Evolutionary conservation across 2,797 vertebrate species (phyloP), one percentile per base, ranked within the genome.

Genomic region (Rhodeus uyekii): DNA sequence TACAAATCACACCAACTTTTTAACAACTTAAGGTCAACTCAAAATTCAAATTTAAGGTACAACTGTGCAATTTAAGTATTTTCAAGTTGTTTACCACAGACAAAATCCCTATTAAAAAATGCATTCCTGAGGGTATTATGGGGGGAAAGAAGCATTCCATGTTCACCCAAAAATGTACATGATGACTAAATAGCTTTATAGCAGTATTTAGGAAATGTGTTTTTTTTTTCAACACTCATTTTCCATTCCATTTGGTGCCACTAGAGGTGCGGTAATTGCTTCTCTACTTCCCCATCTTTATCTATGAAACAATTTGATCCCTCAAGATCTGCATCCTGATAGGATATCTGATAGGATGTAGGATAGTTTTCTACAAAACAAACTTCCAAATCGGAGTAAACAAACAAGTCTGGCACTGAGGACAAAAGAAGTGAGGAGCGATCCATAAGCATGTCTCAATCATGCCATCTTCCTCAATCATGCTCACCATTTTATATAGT

Each of bases 381-480:
- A 74, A 71, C 32, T 18, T 32, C 19, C 10, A 55, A 58, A 78
- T 79, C 58, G 58, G 18, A 39, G 50, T 60, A 76, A 69, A 69
- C 50, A 68, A 48, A 48, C 27, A 61, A 24, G 36, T 53, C 27
- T 48, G 29, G 63, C n/a, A 36, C 13, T 48, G 16, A 68, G 92
- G 92, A 93, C 92, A 93, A 93, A 65, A 80, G 39, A 80, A 75
- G 34, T 7, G 61, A 76, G 39, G 16, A 75, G 50, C 18, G 53
- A 78, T 78, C 53, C 38, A 77, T 77, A 77, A 60, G 60, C 38
- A 38, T 16, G 18, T 64, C 69, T 64, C 79, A 81, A 73, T 81
- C 42, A 73, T 29, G 58, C 58, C n/a, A 81, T 81, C 58, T 81
- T 81, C 42, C 39, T 73, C 79, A 73, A 81, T 81, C 39, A 81